Evolutionary conservation across 2,113 vertebrate genomes (phyloP).

Genomic region (Vidua chalybeata): DNA sequence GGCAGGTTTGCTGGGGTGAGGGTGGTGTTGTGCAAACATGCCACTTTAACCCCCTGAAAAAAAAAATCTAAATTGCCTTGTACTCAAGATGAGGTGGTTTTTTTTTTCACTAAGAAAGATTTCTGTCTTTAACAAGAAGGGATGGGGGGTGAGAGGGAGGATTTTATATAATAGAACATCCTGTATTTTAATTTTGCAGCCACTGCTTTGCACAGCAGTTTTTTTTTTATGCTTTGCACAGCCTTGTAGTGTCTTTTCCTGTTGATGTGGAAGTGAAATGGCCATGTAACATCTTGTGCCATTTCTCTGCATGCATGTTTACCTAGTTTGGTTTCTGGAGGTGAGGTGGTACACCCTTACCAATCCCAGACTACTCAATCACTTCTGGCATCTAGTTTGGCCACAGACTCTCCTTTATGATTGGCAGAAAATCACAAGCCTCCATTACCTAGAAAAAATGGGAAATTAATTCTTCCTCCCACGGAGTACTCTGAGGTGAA

Average conservation of each 20-base stretch:
- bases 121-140: neutral
- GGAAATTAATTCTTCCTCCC: slow-evolving; percentile 3
- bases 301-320: neutral
- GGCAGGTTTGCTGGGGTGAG: neutral
- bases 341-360: neutral
- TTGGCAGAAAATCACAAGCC: neutral
- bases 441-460: neutral
- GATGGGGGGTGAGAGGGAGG: neutral
- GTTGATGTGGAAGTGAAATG: neutral
- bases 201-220: neutral
- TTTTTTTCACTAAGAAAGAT: neutral
- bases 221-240: neutral
- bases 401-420: neutral
- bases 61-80: neutral
- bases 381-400: neutral
- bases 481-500: slow-evolving; percentile 18
- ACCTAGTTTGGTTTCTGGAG: neutral
- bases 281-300: neutral
- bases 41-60: neutral
- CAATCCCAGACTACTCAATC: neutral
- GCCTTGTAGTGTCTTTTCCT: neutral
- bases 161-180: neutral
- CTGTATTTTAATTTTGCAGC: neutral
- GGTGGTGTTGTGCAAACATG: neutral
- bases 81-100: neutral